Percentiles rank a stretch among this genome's conserved stretches.
These are phyloP conservation scores for Polylopha cassiicola DNA, from an alignment of 2,888 invertebrate species.

Conservation along the genomic window DNA sequence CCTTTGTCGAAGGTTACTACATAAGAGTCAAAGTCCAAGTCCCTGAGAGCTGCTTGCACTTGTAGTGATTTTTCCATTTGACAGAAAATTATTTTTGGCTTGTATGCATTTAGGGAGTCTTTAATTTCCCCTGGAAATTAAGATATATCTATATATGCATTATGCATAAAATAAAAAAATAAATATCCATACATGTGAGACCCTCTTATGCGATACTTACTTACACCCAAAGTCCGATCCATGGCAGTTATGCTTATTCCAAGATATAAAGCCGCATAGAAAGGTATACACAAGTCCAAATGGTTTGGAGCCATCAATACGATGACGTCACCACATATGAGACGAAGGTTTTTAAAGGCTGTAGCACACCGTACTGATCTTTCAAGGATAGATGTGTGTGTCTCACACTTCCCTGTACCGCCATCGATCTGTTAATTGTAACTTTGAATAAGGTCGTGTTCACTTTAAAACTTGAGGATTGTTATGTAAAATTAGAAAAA, in stretches of 20 bases:
- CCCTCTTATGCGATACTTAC: conserved; percentile 49
- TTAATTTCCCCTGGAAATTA: conserved; percentile 45
- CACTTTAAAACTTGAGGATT: too few species aligned
- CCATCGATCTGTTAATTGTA: conserved; percentile 58
- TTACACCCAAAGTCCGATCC: conserved; percentile 39
- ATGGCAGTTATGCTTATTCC: conserved; percentile 50
- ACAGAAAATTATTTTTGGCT: conserved; percentile 47
- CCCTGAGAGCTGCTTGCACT: conserved; percentile 40
- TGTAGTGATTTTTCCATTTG: conserved; percentile 40
- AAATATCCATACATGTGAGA: too few species aligned
- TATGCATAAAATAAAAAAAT: too few species aligned
- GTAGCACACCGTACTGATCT: conserved; percentile 60
- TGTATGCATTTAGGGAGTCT: conserved; percentile 31
- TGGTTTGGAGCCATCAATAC: conserved; percentile 63
- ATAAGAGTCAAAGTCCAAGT: conserved; percentile 32
- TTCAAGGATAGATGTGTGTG: conserved; percentile 48
- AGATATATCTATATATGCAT: too few species aligned
- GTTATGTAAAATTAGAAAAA: too few species aligned
- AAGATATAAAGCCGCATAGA: conserved; percentile 61
- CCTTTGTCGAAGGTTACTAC: conserved; percentile 45
- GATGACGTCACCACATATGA: conserved; percentile 59
- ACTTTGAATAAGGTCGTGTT: too few species aligned
- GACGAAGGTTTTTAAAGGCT: conserved; percentile 47
- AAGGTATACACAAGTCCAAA: conserved; percentile 56
- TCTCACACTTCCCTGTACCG: conserved; percentile 57